Base-by-base conservation (phyloP, 2,113 vertebrate genomes). In the Glareola pratincola region DNA sequence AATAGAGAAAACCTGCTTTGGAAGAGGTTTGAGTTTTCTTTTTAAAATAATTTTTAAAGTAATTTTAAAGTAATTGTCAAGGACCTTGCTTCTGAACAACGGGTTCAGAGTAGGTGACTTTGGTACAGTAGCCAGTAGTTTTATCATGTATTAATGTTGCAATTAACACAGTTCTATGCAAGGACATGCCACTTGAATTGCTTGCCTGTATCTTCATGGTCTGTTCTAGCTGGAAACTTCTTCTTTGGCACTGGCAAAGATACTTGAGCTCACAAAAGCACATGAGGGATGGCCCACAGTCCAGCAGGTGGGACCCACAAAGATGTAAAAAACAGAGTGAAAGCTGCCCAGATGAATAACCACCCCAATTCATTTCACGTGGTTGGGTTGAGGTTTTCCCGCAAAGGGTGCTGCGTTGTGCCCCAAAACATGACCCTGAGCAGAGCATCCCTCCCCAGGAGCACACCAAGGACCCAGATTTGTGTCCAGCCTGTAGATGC, bases 391-490 rank as follows among this genome's bases (percentile, higher is more conserved):
- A 81, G n/a, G 37, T 50, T 19, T 88, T 84, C 29, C 24, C 50
- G 10, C n/a, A 37, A 8, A 23, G 6, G 4, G 3, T 47, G 9
- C 8, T n/a, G 26, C 26, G 30, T 67, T 6, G 2, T 47, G 6
- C 4, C 12, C 27, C 39, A 39, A 12, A n/a, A 7, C 17, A 32
- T 0, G 3, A 51, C 16, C 4, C 22, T 20, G 10, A 41, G 14
- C 9, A 54, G 12, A 81, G 4, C 1, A 4, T 64, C 51, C 14
- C 47, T 75, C 24, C 6, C 6, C 41, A 48, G 15, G 5, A 60
- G 2, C 4, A 14, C 20, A 5, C 23, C 15, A 85, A 51, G 36
- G 41, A 41, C 12, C 7, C 9, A n/a, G 13, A 26, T 56, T 57
- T 45, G 8, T 48, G 34, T 4, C 19, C 39, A 34, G 7, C 8